A percentile compares a stretch with the other conserved stretches of the same genome.
phyloP scores from a whole-genome alignment of 2,797 vertebrate species.

The Oreochromis grahami region DNA sequence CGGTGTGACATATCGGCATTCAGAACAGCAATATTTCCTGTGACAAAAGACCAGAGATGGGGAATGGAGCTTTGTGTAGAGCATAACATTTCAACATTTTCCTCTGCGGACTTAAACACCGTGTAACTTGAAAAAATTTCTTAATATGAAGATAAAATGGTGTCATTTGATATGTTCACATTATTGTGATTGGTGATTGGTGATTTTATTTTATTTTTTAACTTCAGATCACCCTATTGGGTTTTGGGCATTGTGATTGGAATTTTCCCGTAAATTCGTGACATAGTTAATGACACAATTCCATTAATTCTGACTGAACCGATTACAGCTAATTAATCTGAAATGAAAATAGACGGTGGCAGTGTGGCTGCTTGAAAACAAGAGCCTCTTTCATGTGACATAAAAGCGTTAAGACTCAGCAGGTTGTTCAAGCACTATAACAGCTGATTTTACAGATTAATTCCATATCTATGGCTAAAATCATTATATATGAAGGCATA shows the following conservation, averaged over 20 bases:
- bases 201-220: neutral
- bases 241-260: neutral
- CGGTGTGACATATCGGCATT: neutral
- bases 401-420: neutral
- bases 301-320: neutral
- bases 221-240: neutral
- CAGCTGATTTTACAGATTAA: neutral
- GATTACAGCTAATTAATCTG: neutral
- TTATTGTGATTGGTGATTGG: too few relatives aligned
- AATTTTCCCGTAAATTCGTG: neutral
- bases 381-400: neutral
- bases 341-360: neutral
- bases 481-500: neutral
- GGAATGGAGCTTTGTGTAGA: neutral
- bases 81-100: neutral
- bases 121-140: neutral
- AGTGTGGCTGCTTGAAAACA: neutral
- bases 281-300: neutral
- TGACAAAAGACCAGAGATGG: neutral
- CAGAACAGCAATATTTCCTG: neutral
- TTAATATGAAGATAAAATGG: neutral
- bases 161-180: neutral
- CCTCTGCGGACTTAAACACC: neutral
- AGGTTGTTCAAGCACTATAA: neutral
- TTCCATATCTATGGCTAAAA: neutral